Evolutionary conservation across 2,113 vertebrate species (phyloP), one percentile per base, ranked within the genome.

Genomic region (Macheiramphus alcinus): DNA sequence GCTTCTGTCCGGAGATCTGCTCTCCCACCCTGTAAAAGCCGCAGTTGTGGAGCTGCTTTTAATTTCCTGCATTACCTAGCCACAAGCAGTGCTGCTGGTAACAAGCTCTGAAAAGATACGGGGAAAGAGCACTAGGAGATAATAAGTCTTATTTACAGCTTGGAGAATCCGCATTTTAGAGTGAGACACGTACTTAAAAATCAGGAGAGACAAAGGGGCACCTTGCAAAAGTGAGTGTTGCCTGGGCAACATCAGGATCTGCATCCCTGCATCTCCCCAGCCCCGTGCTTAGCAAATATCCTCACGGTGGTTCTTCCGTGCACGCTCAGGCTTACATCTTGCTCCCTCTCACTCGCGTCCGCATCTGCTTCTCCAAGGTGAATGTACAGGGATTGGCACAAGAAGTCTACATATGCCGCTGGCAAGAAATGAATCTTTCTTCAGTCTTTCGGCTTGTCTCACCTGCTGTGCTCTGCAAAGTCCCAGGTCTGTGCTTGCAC

Each of bases 231-330:
- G 80, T 81, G 76, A 85, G 29, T 80, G 91, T 95, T 93, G 88
- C 95, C 96, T 68, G 80, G 96, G 95, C 76, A 95, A 95, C 96
- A 65, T 34, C 92, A 81, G 86, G 90, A 91, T 83, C 82, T 90
- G 90, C 88, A 94, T 88, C 91, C 53, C 72, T 1, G 6, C 62
- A 42, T 68, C 71, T 89, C 91, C 53, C 20, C 83, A 92, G 52
- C 55, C 83, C 59, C 3, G 6, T 36, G 70, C 82, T 82, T 47
- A 80, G 67, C 63, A 78, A 83, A 91, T 10, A 38, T 43, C 72
- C 76, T 84, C 88, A 25, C 38, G 0, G 0, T 13, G 50, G 72
- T n/a, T 50, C 72, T 70, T 32, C 86, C 3, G 0, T 48, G 90
- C 53, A 20, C 5, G 8, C 67, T 80, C 81, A 68, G 45, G 9